A percentile compares a stretch with the other conserved stretches of the same genome.
These are phyloP conservation scores for Cosmia pyralina DNA, from an alignment of 2,888 invertebrate species.

Conservation along the genomic window DNA sequence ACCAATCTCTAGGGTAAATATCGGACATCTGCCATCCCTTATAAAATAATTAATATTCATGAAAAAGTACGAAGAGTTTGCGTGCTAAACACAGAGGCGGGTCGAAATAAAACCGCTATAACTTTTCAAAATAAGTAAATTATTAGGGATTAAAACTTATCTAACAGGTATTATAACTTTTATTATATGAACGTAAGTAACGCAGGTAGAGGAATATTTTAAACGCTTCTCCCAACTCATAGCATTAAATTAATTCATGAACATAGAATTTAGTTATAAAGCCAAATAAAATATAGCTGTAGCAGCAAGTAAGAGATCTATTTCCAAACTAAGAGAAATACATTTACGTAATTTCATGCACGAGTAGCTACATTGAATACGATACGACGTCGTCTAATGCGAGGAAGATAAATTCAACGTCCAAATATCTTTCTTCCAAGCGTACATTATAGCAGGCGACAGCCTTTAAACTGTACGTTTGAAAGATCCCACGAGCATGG, in stretches of 20 bases:
- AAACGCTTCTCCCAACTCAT: constrained; percentile 1
- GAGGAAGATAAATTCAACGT: constrained; percentile 62
- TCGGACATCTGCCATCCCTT: constrained; percentile 59
- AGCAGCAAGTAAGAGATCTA: constrained; percentile 27
- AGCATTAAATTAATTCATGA: constrained; percentile 16
- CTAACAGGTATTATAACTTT: constrained; percentile 53
- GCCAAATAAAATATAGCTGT: too few relatives aligned
- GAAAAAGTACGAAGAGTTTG: constrained; percentile 59
- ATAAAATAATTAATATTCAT: constrained; percentile 66
- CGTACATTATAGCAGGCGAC: constrained; percentile 40
- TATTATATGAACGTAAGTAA: constrained; percentile 33
- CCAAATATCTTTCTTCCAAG: constrained; percentile 41
- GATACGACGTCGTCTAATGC: constrained; percentile 60
- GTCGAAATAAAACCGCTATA: constrained; percentile 55
- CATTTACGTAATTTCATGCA: constrained; percentile 63
- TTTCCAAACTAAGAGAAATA: constrained; percentile 55
- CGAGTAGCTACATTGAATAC: constrained; percentile 60
- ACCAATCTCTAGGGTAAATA: constrained; percentile 49
- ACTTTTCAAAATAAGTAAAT: constrained; percentile 59
- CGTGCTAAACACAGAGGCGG: constrained; percentile 54
- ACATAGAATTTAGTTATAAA: constrained; percentile 17
- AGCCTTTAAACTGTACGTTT: constrained; percentile 48
- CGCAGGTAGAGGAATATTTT: constrained; percentile 29
- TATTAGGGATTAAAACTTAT: constrained; percentile 55
- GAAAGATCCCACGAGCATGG: constrained; percentile 43